phyloP scores from a whole-genome alignment of 2,113 vertebrate genomes.

The Ceyx margarethae region DNA sequence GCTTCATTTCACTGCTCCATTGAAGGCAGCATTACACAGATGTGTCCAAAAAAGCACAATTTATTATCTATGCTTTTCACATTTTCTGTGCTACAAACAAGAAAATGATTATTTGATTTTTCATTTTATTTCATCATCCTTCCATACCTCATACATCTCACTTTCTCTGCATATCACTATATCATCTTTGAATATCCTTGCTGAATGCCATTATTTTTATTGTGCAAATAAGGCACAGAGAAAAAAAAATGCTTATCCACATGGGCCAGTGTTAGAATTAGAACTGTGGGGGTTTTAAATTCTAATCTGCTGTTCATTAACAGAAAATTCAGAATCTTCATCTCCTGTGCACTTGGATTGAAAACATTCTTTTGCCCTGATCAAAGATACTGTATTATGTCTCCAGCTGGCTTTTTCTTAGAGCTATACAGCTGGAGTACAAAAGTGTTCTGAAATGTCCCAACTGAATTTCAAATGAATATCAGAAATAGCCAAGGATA shows the following conservation, averaged over 20 bases:
- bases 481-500: slow-evolving; percentile 63
- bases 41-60: not conserved
- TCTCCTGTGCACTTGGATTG: not conserved
- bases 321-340: slow-evolving; percentile 2
- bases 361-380: not conserved
- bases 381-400: slow-evolving; percentile 10
- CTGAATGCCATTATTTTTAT: not conserved
- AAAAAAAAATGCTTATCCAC: not conserved
- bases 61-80: not conserved
- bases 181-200: not conserved
- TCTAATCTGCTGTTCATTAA: not conserved
- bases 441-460: slow-evolving; percentile 50
- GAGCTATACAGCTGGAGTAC: slow-evolving; percentile 38
- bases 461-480: slow-evolving; percentile 63
- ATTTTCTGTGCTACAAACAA: not conserved
- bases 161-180: not conserved
- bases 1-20: not conserved
- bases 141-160: not conserved
- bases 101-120: not conserved
- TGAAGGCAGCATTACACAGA: not conserved
- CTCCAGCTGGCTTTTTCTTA: slow-evolving; percentile 47
- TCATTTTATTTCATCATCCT: not conserved
- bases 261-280: not conserved
- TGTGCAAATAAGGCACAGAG: not conserved
- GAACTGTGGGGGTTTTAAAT: not conserved